Conservation (phyloP, 2,113 vertebrate genomes). For the Panthera uncia region DNA sequence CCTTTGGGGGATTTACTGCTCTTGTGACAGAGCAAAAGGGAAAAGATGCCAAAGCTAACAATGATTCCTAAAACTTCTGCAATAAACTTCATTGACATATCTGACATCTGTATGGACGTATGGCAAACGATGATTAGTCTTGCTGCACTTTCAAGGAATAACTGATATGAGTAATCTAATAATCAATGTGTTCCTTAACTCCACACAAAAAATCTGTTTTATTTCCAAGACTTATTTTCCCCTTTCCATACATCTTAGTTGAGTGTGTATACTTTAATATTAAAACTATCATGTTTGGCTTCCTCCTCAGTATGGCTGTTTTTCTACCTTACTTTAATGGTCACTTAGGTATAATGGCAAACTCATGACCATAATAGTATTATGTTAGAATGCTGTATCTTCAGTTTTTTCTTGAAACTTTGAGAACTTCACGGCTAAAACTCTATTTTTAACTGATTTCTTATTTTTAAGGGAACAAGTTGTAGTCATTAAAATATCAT, state of each 20-base stretch:
- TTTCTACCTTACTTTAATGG: neutral
- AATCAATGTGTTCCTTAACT: neutral
- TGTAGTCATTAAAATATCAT: neutral
- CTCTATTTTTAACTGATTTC: neutral
- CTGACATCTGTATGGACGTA: neutral
- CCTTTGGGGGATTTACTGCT: neutral
- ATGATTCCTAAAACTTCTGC: neutral
- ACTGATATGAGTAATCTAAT: neutral
- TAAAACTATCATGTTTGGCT: neutral
- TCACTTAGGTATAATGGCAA: neutral
- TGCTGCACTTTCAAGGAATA: neutral
- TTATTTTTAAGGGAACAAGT: neutral
- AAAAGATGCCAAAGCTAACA: neutral
- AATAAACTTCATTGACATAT: neutral
- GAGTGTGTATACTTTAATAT: neutral
- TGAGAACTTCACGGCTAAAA: neutral
- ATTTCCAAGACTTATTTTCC: neutral
- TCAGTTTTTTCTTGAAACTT: constrained; percentile 37
- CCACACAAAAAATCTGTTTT: neutral
- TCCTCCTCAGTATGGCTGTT: neutral
- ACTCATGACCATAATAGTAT: neutral
- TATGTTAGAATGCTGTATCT: neutral
- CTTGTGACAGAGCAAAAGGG: neutral
- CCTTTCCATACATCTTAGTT: neutral
- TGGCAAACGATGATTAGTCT: neutral